Percentiles rank a stretch among this genome's conserved stretches.
Evolutionary conservation across 2,113 vertebrate genomes (phyloP).

Genomic region (Hippopotamus amphibius): DNA sequence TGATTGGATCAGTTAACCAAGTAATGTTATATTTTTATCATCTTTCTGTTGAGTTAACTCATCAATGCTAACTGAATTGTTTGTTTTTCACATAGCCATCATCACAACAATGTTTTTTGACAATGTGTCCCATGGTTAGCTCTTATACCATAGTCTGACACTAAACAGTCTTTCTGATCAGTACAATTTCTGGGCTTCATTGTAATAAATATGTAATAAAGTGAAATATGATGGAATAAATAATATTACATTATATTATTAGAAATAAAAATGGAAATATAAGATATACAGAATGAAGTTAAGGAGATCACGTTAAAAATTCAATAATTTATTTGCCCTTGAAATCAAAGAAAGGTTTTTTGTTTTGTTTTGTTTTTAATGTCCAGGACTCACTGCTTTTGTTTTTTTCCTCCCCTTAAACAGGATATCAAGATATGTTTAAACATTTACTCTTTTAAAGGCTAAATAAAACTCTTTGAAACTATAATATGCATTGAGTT

Average conservation of each 20-base stretch:
- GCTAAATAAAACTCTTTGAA: neutral
- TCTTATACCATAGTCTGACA: neutral
- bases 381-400: neutral
- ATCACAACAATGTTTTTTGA: neutral
- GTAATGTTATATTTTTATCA: neutral
- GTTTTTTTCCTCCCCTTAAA: too few species aligned
- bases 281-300: neutral
- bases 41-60: neutral
- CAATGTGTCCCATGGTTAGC: fast-evolving
- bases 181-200: neutral
- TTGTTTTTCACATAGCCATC: neutral
- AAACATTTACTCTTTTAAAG: neutral
- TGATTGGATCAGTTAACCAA: neutral
- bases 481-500: neutral
- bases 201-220: neutral
- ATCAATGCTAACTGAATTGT: neutral
- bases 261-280: neutral
- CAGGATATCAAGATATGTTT: neutral
- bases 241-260: neutral
- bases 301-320: neutral
- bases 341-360: neutral
- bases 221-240: neutral
- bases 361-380: neutral
- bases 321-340: neutral
- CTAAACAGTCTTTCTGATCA: neutral